A percentile compares a stretch with the other conserved stretches of the same genome.
Evolutionary conservation across 2,113 vertebrate species (phyloP).

Genomic region (Axis porcinus): DNA sequence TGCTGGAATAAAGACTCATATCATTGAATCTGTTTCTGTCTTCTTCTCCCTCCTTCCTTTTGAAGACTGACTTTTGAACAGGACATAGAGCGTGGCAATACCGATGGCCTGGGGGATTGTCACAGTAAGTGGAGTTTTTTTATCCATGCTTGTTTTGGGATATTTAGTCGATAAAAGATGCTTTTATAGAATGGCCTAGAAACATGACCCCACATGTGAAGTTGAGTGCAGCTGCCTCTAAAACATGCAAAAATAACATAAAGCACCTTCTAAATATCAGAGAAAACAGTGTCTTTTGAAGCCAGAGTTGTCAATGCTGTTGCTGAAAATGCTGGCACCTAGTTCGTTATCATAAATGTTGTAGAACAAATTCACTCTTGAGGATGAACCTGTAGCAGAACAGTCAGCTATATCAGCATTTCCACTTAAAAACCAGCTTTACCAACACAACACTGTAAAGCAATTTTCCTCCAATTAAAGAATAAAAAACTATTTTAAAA

Average conservation of each 20-base stretch:
- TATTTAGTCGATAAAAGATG: slow-evolving; percentile 46
- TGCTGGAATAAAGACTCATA: slow-evolving; percentile 69
- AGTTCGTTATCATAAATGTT: slow-evolving; percentile 20
- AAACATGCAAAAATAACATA: slow-evolving; percentile 39
- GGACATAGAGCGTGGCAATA: slow-evolving; percentile 97
- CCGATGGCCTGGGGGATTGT: slow-evolving; percentile 99
- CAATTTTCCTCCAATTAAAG: background rate
- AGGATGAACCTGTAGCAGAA: slow-evolving; percentile 40
- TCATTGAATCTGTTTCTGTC: slow-evolving; percentile 84
- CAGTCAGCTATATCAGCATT: slow-evolving; percentile 31
- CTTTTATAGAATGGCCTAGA: slow-evolving; percentile 57
- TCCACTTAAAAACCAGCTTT: slow-evolving; percentile 31
- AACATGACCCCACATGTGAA: slow-evolving; percentile 4
- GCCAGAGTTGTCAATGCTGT: background rate
- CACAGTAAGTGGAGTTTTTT: slow-evolving; percentile 95
- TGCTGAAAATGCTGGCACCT: background rate
- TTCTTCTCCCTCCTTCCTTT: slow-evolving; percentile 38
- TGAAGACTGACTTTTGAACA: slow-evolving; percentile 95
- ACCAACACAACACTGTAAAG: background rate
- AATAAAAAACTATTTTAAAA: background rate
- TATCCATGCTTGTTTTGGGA: slow-evolving; percentile 72
- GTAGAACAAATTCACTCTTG: slow-evolving; percentile 22
- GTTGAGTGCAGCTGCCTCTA: background rate
- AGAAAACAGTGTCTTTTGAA: background rate
- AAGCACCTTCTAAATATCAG: slow-evolving; percentile 41